A percentile compares a stretch with the other conserved stretches of the same genome.
Evolutionary conservation across 2,888 invertebrate species (phyloP).

Genomic region (Sussaba pulchella): DNA sequence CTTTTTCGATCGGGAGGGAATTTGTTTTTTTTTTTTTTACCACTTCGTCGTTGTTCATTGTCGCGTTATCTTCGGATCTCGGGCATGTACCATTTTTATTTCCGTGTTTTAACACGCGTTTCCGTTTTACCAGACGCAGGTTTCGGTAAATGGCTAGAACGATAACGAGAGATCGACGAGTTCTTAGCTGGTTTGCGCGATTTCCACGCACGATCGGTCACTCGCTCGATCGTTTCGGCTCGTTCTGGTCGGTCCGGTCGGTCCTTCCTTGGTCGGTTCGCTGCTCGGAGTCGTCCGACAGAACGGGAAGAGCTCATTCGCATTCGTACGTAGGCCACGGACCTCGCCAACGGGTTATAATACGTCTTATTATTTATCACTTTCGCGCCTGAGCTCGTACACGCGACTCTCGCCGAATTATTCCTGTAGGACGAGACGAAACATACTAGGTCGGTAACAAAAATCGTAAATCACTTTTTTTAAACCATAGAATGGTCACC

Average conservation of each 20-base stretch:
- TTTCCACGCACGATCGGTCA: too few species aligned
- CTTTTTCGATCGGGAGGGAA: constrained; percentile 55
- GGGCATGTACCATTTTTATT: too few species aligned
- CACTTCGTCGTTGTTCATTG: too few species aligned
- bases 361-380: constrained; percentile 25
- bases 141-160: too few species aligned
- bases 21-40: constrained; percentile 43
- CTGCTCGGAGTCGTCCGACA: neutral
- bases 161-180: too few species aligned
- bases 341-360: constrained; percentile 6
- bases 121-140: constrained; percentile 40
- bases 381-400: constrained; percentile 6
- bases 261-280: neutral
- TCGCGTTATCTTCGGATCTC: too few species aligned
- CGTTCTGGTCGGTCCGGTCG: constrained; percentile 18
- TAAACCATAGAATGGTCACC: too few species aligned
- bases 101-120: constrained; percentile 50
- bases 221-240: neutral
- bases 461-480: too few species aligned
- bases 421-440: too few species aligned
- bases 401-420: neutral
- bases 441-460: too few species aligned
- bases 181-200: too few species aligned
- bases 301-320: constrained; percentile 18
- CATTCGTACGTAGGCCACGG: constrained; percentile 36